Percentiles rank a stretch among this genome's conserved stretches.
Evolutionary conservation across 2,888 invertebrate species (phyloP).

Genomic region (Pardosa pseudoannulata): DNA sequence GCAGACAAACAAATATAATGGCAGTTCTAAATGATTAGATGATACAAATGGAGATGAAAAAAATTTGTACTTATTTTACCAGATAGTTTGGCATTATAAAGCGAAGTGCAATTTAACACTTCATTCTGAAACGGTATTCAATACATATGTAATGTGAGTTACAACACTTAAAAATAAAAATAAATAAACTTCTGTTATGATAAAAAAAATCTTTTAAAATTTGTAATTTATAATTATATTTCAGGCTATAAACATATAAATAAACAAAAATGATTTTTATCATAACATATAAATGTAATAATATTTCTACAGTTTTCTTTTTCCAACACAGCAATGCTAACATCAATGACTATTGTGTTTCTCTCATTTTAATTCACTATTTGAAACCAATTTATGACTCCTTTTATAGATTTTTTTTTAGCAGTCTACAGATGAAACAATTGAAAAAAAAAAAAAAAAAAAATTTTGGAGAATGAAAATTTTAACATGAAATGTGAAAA

Average conservation of each 20-base stretch:
- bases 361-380: no score
- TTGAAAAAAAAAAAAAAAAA: neutral
- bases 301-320: neutral
- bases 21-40: slow-evolving; percentile 48
- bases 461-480: neutral
- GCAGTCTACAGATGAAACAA: neutral
- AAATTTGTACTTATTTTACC: slow-evolving; percentile 66
- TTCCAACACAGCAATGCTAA: neutral
- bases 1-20: slow-evolving; percentile 24
- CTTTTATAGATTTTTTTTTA: neutral
- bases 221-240: neutral
- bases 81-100: slow-evolving; percentile 55
- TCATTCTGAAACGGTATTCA: slow-evolving; percentile 35
- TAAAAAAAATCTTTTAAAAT: neutral
- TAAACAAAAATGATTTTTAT: neutral
- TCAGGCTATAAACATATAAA: neutral
- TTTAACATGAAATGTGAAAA: neutral
- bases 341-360: no score
- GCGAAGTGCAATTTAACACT: slow-evolving; percentile 34
- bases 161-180: neutral
- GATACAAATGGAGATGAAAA: slow-evolving; percentile 60
- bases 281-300: neutral
- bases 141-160: slow-evolving; percentile 24
- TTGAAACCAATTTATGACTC: no score
- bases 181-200: neutral